These are phyloP conservation scores for Patella vulgata DNA, from an alignment of 1,140 invertebrate species.

Conservation along the genomic window DNA sequence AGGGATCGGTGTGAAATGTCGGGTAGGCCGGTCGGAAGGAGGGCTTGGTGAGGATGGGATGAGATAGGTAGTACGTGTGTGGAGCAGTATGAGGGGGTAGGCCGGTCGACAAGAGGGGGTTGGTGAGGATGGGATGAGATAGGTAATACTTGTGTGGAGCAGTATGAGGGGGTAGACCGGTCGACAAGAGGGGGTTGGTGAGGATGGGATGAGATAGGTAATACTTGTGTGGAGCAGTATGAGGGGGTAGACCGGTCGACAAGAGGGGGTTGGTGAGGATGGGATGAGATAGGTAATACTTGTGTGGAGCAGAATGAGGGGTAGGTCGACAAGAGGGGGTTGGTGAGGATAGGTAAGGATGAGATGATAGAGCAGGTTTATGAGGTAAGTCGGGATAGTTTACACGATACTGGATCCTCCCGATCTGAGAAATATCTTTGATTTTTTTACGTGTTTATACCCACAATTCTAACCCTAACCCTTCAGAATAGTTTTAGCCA, in stretches of 20 bases:
- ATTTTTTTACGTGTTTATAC: no score
- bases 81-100: background rate
- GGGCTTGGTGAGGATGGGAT: background rate
- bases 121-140: background rate
- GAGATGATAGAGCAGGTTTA: background rate
- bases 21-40: no score
- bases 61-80: background rate
- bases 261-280: background rate
- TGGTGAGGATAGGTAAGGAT: background rate
- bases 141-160: background rate
- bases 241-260: background rate
- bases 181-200: background rate
- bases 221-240: background rate
- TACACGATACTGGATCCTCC: no score
- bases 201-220: background rate
- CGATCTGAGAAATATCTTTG: no score
- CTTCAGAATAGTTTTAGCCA: no score
- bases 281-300: background rate
- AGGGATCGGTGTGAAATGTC: background rate
- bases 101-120: background rate
- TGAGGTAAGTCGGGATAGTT: constrained; percentile 2
- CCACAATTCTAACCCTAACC: no score
- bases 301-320: no score
- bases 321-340: background rate
- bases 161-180: background rate